These are phyloP conservation scores for Neuroscelio doddi DNA, from an alignment of 2,888 invertebrate species.

Conservation along the genomic window DNA sequence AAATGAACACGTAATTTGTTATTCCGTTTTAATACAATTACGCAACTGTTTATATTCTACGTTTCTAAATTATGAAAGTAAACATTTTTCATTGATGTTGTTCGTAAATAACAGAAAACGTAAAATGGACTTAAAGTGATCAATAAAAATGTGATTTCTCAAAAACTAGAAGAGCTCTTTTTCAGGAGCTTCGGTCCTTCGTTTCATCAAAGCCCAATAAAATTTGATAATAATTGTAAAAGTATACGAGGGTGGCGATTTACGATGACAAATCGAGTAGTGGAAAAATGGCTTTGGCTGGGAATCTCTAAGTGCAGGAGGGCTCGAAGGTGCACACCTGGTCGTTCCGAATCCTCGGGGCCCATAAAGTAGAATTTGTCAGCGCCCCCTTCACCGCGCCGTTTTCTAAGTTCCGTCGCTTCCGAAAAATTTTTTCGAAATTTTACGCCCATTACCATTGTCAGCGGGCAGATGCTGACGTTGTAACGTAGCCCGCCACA, in stretches of 20 bases:
- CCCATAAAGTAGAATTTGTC: conserved; percentile 68
- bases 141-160: too few relatives aligned
- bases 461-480: conserved; percentile 62
- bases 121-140: too few relatives aligned
- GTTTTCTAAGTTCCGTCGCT: conserved; percentile 24
- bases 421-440: conserved; percentile 61
- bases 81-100: too few relatives aligned
- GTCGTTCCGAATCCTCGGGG: conserved; percentile 34
- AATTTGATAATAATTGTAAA: conserved; percentile 41
- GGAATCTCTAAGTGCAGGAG: conserved; percentile 18
- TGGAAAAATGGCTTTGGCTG: conserved; percentile 9
- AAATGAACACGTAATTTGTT: too few relatives aligned
- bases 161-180: too few relatives aligned
- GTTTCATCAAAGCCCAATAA: conserved; percentile 11
- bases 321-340: conserved; percentile 51
- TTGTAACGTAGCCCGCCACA: conserved; percentile 44
- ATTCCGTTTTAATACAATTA: too few relatives aligned
- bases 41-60: too few relatives aligned
- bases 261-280: conserved; percentile 43
- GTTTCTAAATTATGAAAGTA: too few relatives aligned
- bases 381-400: conserved; percentile 51
- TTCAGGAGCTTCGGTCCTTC: too few relatives aligned
- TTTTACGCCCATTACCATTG: conserved; percentile 71
- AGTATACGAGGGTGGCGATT: conserved; percentile 42
- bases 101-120: too few relatives aligned